Evolutionary conservation across 92 coral and sea anemone species (phyloP), one percentile per base, ranked within the genome.

Genomic region (Phenganax stokvisi): DNA sequence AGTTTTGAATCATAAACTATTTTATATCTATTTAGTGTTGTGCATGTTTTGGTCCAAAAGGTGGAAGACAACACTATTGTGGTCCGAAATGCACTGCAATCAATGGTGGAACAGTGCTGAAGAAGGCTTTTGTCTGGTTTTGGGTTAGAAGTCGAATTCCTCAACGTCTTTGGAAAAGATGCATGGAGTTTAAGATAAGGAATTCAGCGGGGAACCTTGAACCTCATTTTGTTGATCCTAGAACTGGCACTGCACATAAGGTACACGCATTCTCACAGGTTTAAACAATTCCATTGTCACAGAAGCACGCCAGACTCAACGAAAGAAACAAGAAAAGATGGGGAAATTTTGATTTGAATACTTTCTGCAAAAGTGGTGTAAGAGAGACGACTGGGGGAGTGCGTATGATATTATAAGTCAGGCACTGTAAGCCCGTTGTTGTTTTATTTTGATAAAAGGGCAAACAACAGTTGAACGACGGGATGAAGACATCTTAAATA

Each of bases 71-170:
- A 57, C 63, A 57, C 16, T 57, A 57, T 57, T 57, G 63, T 57
- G 12, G 63, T 57, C 63, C 63, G 16, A 16, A 57, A 10, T 57
- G 63, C 16, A 16, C 16, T 10, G 63, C 63, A 10, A 57, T 57
- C 63, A 57, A 57, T 57, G 63, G 63, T 57, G 63, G 63, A 10
- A 57, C 63, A 10, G 63, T 57, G 63, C 12, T 57, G 11, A 57
- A 16, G 11, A 10, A 57, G 16, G 63, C 63, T 16, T 10, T 16
- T 10, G 63, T 57, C 16, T 57, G 63, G 63, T 57, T 57, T 57
- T 57, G 63, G 63, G 76, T 71, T 11, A 28, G 76, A 53, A 71
- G 9, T 20, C 30, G 76, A 53, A 51, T 71, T 12, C 76, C 76
- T 71, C 9, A 47, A 71, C 56, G 56, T 47, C 27, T 53, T 10